These are phyloP conservation scores for Amaurobius ferox DNA, from an alignment of 2,888 invertebrate genomes.

Conservation along the genomic window DNA sequence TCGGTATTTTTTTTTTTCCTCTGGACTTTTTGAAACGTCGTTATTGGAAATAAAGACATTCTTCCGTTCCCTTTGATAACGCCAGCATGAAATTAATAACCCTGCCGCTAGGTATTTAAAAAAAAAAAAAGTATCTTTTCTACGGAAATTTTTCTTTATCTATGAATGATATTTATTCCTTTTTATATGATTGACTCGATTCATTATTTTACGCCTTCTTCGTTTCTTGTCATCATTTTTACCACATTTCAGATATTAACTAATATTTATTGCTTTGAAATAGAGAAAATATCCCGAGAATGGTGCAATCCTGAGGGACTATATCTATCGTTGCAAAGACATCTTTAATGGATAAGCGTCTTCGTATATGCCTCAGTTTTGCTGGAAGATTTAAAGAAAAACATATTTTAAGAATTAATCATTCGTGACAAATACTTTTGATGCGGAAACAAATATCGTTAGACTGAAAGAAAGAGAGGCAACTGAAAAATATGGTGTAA, in stretches of 20 bases:
- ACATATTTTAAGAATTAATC: neutral
- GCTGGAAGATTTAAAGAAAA: neutral
- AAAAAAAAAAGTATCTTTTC: slow-evolving; percentile 36
- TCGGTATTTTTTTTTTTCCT: slow-evolving; percentile 17
- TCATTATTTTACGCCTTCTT: slow-evolving; percentile 37
- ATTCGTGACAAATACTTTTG: neutral
- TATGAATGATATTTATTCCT: slow-evolving; percentile 15
- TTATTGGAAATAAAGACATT: slow-evolving; percentile 70
- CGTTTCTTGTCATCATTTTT: neutral
- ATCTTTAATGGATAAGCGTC: neutral
- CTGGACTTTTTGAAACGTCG: slow-evolving; percentile 63
- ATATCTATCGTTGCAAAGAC: neutral
- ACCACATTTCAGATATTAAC: slow-evolving; percentile 21
- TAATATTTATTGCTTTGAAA: slow-evolving; percentile 44
- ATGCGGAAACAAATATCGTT: too few species aligned
- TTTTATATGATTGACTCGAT: slow-evolving; percentile 65
- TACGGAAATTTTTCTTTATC: slow-evolving; percentile 21
- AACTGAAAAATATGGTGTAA: too few species aligned
- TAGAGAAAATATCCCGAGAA: neutral
- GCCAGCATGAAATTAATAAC: slow-evolving; percentile 51
- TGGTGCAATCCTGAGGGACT: neutral
- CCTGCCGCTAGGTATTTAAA: slow-evolving; percentile 41
- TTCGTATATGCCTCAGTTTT: neutral
- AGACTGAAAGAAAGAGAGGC: too few species aligned
- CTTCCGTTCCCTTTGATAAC: slow-evolving; percentile 60